Percentiles rank a stretch among this genome's conserved stretches.
phyloP scores from a whole-genome alignment of 2,797 vertebrate species.

The Austrolebias charrua region DNA sequence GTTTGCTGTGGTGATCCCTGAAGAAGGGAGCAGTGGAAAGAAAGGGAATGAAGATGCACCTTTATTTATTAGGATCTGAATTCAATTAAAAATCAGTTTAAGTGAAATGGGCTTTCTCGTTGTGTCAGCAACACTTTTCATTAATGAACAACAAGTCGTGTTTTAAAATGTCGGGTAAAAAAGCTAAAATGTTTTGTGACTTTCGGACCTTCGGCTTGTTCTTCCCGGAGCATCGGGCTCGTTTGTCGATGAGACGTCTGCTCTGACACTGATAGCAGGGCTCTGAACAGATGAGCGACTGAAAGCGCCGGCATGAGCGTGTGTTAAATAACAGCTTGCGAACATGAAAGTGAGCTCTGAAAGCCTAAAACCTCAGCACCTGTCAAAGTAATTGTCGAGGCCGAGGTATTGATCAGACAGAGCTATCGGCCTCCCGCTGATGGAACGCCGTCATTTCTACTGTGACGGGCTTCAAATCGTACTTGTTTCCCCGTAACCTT shows the following conservation, averaged over 20 bases:
- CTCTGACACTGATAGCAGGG: slow-evolving; percentile 22
- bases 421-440: slow-evolving; percentile 40
- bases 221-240: slow-evolving; percentile 9
- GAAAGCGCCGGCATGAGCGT: slow-evolving; percentile 26
- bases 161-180: neutral
- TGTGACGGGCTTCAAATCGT: slow-evolving; percentile 22
- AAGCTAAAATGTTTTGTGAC: neutral
- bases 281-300: slow-evolving; percentile 32
- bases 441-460: slow-evolving; percentile 18
- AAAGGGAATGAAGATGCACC: no score
- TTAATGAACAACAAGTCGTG: neutral
- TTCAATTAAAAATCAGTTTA: no score
- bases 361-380: slow-evolving; percentile 31
- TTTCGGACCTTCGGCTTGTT: neutral
- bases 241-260: slow-evolving; percentile 5
- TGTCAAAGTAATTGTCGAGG: slow-evolving; percentile 30
- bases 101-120: neutral
- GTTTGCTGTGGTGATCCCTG: no score
- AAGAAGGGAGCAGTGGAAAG: no score
- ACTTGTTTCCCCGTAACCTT: slow-evolving; percentile 36
- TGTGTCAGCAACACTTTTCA: neutral
- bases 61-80: no score
- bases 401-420: slow-evolving; percentile 41
- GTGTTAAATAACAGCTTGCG: slow-evolving; percentile 28
- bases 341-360: slow-evolving; percentile 19